Evolutionary conservation across 2,113 vertebrate species (phyloP), one percentile per base, ranked within the genome.

Genomic region (Pampusana beccarii): DNA sequence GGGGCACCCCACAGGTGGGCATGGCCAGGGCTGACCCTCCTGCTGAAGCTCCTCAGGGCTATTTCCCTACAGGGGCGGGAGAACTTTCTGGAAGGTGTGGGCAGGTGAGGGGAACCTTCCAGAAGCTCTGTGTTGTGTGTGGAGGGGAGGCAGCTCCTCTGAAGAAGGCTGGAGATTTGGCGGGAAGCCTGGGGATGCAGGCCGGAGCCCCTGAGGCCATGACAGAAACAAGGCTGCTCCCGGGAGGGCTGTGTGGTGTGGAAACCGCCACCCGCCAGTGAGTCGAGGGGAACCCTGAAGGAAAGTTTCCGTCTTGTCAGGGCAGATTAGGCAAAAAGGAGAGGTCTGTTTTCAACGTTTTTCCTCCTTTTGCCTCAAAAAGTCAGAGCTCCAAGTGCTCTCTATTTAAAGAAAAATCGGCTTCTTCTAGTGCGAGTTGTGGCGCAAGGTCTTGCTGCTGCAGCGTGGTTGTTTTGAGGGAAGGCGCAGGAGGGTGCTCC

Each of bases 161-260:
- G 0, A 21, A 13, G 0, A 6, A 36, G 36, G 56, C 6, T 1
- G 0, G 62, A 33, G 24, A 4, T 6, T 29, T 0, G 0, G 2
- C 23, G 7, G 26, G 10, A 46, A 10, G 19, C 13, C 40, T 34
- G 46, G 29, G 34, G 16, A n/a, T 3, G 2, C 11, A 0, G 21
- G 26, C 3, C 1, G 0, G 25, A 40, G 44, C 23, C 16, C 25
- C 57, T 21, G 57, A 31, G 17, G 75, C 53, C 2, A 0, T 36
- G 54, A 18, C 0, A 5, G 33, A 11, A 50, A 4, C 0, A 1
- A 31, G 18, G 21, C 33, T 23, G n/a, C 25, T 21, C 21, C 54
- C 2, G 0, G 5, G 24, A 23, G 16, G 9, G 17, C 36, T 36
- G 15, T 16, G 44, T 10, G 42, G 12, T 7, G 2, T 34, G 24